Evolutionary conservation across 2,888 invertebrate species (phyloP), one percentile per base, ranked within the genome.

Genomic region (Priapulus caudatus): DNA sequence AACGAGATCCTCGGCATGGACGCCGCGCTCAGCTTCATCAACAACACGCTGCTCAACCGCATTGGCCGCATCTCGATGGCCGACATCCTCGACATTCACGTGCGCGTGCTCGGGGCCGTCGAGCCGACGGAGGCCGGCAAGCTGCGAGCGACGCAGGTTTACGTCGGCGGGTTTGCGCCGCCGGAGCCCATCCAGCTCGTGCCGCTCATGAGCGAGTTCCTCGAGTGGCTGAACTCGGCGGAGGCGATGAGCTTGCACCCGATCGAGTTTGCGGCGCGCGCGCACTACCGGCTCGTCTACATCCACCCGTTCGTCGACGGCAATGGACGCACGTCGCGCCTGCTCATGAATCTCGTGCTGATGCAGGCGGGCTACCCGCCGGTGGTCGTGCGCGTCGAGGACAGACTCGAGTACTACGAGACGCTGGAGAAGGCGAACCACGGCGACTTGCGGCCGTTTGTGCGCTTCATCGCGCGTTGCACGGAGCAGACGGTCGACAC

Each of bases 251-350:
- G 82, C 44, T 74, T 93, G 71, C 92, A 93, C 75, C 90, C 92
- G 19, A 85, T 93, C 61, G 87, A 90, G 70, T 86, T 86, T 67
- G 93, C 95, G 49, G 95, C 97, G 0, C 74, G 95, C 51, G 93
- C 92, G 0, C 97, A 97, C 74, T 97, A 95, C 73, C 92, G 92
- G 73, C 72, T 97, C 45, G 97, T 97, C 0, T 86, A 87, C 67
- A 92, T 97, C 60, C 97, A 97, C 75, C 97, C 97, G 0, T 97
- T 97, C 73, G 79, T 84, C 2, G 95, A 97, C 71, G 95, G 97
- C 47, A 97, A 97, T 67, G 97, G 95, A 0, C 79, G 97, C 65
- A 95, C 95, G 0, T 90, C 92, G 15, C 79, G 97, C 22, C 77
- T 97, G 20, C 78, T 97, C 1, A 95, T 97, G 93, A 97, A 97